Base-by-base conservation (phyloP, 2,113 vertebrate genomes). In the Grantiella picta region DNA sequence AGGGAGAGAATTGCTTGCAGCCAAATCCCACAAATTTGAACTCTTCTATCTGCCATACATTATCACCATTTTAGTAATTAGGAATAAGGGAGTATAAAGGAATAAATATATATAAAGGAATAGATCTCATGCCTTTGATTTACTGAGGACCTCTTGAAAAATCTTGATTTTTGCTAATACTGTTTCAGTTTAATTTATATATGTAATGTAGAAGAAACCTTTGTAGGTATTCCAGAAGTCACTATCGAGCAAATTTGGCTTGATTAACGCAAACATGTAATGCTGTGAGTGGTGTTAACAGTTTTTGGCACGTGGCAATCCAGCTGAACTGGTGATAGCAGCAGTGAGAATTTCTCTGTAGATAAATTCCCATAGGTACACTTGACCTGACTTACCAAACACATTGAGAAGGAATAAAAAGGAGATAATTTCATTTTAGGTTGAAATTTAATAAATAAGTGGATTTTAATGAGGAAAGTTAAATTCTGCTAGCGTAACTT, bases 331-430 rank as follows among this genome's bases (percentile, higher is more conserved):
- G 75, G 81, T 91, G 83, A 66, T 54, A 91, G 35, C 49, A 68
- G 82, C 68, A 93, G 61, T 80, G 93, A 87, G 92, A 88, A 92
- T 87, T 76, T 89, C 50, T 85, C 29, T 87, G 66, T 57, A 80
- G 49, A n/a, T 79, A 63, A 82, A 80, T 94, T 96, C 73, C 17
- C 86, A 38, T 33, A 31, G 61, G 45, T 80, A 61, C 75, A 50
- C n/a, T 76, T 84, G 40, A 75, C 53, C 53, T 88, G 79, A 82
- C 61, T 86, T 80, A 72, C 21, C 63, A 72, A 82, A 69, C 40
- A 45, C 27, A 9, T 18, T 47, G 40, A 84, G 61, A 82, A 42
- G 84, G 75, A 87, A 57, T 76, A 61, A 75, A 85, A 72, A 79
- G 36, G 64, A 78, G 17, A 25, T 22, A 56, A 89, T 85, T 50